Evolutionary conservation across 2,113 vertebrate genomes (phyloP).

Genomic region (Sturnus vulgaris): DNA sequence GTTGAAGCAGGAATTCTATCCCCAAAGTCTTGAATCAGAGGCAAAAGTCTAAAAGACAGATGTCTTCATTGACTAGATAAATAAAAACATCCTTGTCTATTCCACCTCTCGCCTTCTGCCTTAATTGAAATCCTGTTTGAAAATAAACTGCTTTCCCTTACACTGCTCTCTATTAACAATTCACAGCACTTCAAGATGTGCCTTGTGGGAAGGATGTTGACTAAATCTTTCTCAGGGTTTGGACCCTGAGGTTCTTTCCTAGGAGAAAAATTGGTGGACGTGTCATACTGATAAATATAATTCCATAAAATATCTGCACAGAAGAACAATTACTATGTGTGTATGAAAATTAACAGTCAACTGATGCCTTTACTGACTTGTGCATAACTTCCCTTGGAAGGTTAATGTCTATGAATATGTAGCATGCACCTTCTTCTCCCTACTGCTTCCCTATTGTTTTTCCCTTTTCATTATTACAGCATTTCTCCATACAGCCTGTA

Average conservation of each 20-base stretch:
- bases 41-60: background rate
- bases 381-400: background rate
- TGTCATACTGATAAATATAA: background rate
- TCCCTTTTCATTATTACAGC: background rate
- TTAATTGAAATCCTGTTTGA: background rate
- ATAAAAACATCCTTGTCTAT: background rate
- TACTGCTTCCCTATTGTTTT: background rate
- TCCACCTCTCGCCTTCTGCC: background rate
- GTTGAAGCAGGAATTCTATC: background rate
- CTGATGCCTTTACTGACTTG: background rate
- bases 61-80: background rate
- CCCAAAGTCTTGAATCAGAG: background rate
- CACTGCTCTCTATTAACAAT: background rate
- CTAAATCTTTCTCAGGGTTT: background rate
- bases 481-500: background rate
- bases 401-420: background rate
- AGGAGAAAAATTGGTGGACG: background rate
- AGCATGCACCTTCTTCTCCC: background rate
- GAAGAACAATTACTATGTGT: background rate
- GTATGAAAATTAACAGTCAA: background rate
- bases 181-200: background rate
- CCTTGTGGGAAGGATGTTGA: background rate
- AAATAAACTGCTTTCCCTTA: background rate
- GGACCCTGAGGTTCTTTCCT: background rate
- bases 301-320: background rate